A percentile compares a stretch with the other conserved stretches of the same genome.
Evolutionary conservation across 2,797 vertebrate genomes (phyloP).

Genomic region (Rhinogobio ventralis): DNA sequence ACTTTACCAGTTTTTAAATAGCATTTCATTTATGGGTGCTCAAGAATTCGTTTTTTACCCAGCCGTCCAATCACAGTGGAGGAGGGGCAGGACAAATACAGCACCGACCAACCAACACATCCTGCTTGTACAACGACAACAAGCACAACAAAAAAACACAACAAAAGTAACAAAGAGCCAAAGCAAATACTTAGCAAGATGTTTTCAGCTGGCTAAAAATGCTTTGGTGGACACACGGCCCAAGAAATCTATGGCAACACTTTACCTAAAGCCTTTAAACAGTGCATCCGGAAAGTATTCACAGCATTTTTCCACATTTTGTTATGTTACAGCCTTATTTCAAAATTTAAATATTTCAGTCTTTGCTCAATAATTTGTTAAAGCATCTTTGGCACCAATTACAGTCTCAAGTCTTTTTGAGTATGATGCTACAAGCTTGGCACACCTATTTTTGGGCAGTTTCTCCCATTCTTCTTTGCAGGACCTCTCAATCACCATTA

Average conservation of each 20-base stretch:
- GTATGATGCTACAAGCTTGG: too few relatives aligned
- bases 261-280: not conserved
- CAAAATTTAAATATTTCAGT: too few relatives aligned
- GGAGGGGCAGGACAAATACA: not conserved
- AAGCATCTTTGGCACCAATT: too few relatives aligned
- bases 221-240: not conserved
- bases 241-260: not conserved
- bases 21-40: not conserved
- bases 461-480: too few relatives aligned
- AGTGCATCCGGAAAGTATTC: too few relatives aligned
- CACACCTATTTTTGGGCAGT: too few relatives aligned
- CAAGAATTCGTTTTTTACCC: not conserved
- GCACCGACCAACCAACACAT: not conserved
- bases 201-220: too few relatives aligned
- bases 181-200: not conserved
- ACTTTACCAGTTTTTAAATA: conserved; percentile 16
- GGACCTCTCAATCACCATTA: too few relatives aligned
- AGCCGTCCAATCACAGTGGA: not conserved
- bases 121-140: not conserved
- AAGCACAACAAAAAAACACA: not conserved
- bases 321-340: too few relatives aligned
- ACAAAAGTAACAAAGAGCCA: not conserved
- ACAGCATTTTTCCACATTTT: too few relatives aligned
- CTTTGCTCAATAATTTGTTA: too few relatives aligned
- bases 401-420: too few relatives aligned